Evolutionary conservation across 1,140 invertebrate species (phyloP).

Genomic region (Drosophila sp.): DNA sequence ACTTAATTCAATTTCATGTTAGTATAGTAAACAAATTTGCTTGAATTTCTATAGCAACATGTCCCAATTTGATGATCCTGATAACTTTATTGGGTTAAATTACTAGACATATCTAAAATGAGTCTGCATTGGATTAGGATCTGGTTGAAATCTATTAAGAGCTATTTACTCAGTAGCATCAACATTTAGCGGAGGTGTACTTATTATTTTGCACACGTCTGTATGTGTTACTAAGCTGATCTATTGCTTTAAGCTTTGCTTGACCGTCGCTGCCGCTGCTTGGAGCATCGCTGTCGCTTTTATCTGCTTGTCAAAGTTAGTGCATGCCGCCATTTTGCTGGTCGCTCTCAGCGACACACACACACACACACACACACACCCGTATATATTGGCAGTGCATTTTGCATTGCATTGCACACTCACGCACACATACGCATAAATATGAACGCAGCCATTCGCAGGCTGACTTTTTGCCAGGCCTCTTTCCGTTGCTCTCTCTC

Average conservation of each 20-base stretch:
- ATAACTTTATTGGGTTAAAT: too few species aligned
- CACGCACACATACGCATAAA: slow-evolving; percentile 5
- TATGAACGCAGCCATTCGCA: slow-evolving; percentile 25
- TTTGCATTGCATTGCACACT: slow-evolving; percentile 15
- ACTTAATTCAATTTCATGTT: too few species aligned
- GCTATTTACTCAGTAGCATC: too few species aligned
- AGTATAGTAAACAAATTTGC: too few species aligned
- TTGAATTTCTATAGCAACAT: too few species aligned
- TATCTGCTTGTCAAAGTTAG: neutral
- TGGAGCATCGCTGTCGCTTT: neutral
- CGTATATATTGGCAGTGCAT: neutral
- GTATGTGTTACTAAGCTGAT: slow-evolving; percentile 4
- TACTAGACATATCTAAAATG: too few species aligned
- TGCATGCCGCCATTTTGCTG: slow-evolving; percentile 10
- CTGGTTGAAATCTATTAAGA: too few species aligned
- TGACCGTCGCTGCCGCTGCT: neutral
- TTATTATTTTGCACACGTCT: too few species aligned
- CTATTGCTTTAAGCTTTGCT: slow-evolving; percentile 5
- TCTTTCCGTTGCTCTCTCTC: too few species aligned
- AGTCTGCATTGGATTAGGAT: too few species aligned
- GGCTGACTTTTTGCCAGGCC: slow-evolving; percentile 11
- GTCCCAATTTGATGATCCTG: too few species aligned
- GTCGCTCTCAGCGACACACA: neutral
- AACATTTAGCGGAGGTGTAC: too few species aligned
- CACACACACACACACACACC: neutral